Conservation (phyloP, 2,797 vertebrate species). For the Trachops cirrhosus region DNA sequence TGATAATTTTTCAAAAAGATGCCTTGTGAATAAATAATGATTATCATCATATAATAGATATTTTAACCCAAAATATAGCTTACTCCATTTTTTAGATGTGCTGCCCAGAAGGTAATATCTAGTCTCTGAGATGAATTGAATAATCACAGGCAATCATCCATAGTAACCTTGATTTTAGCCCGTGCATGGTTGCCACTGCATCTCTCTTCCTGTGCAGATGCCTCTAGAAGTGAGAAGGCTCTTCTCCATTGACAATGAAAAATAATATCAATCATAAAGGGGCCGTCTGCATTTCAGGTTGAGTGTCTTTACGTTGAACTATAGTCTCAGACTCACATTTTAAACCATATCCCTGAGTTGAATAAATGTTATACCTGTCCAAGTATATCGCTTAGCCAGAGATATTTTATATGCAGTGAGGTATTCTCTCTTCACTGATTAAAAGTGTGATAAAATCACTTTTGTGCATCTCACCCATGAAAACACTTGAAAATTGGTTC, state of each 20-base stretch:
- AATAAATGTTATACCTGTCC: neutral
- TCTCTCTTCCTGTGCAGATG: neutral
- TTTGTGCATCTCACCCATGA: neutral
- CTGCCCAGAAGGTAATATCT: neutral
- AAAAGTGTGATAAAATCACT: neutral
- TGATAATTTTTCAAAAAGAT: neutral
- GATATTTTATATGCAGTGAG: neutral
- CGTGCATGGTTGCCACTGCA: neutral
- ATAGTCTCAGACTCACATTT: neutral
- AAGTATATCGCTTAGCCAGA: neutral
- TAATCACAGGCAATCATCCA: accelerated
- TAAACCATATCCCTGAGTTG: neutral
- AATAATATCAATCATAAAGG: neutral
- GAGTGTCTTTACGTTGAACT: neutral
- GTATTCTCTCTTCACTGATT: neutral
- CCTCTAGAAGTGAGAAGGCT: neutral
- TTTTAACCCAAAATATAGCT: neutral
- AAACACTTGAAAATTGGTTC: neutral
- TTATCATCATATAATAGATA: neutral
- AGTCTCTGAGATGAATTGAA: neutral
- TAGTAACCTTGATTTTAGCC: neutral
- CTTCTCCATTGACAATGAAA: neutral
- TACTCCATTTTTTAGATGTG: neutral
- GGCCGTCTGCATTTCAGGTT: neutral
- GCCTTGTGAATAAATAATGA: neutral